These are phyloP conservation scores for Halcyon chelicuti DNA, from an alignment of 2,797 vertebrate species.

Conservation along the genomic window DNA sequence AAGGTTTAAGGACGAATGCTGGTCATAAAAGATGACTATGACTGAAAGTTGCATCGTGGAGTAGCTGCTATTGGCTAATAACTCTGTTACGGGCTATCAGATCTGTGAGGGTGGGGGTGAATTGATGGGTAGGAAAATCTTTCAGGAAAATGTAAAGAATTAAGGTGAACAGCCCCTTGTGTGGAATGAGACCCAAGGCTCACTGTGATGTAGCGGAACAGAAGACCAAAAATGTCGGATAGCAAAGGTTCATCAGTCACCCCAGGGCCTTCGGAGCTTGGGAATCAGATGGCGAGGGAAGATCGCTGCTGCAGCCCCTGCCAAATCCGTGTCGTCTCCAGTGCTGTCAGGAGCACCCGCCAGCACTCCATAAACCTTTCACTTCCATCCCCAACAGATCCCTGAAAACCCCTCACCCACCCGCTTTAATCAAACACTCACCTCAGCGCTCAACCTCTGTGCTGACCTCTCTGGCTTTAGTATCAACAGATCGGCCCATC, in stretches of 20 bases:
- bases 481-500: not conserved
- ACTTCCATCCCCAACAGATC: not conserved
- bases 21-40: not conserved
- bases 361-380: conserved; percentile 22
- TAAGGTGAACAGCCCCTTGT: not conserved
- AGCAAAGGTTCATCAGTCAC: not conserved
- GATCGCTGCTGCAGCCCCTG: not conserved
- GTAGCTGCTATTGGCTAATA: not conserved
- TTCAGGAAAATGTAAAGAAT: not conserved
- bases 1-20: not conserved
- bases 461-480: not conserved
- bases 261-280: not conserved
- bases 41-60: not conserved
- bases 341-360: not conserved
- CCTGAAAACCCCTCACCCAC: not conserved
- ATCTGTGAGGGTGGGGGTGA: not conserved
- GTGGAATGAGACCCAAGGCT: not conserved
- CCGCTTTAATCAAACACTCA: not conserved
- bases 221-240: not conserved
- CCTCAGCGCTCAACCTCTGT: not conserved
- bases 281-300: not conserved
- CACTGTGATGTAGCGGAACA: not conserved
- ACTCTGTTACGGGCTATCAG: not conserved
- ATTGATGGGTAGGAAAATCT: not conserved
- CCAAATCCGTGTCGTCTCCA: not conserved